Evolutionary conservation across 2,888 invertebrate genomes (phyloP), one percentile per base, ranked within the genome.

Genomic region (Frankliniella fusca): DNA sequence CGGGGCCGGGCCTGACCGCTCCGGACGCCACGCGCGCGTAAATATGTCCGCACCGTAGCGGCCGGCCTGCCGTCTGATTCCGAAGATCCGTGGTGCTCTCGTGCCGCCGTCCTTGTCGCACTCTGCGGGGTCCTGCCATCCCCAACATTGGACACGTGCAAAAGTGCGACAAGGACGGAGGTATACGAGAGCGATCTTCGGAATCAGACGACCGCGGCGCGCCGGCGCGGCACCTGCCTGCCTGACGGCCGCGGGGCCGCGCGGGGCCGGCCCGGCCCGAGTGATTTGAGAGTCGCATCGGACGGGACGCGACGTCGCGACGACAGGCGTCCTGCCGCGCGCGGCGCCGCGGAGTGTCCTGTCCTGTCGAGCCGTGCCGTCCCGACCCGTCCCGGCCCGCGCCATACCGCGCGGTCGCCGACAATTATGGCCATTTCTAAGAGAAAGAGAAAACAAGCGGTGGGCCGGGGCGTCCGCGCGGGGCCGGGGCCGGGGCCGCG

Each of bases 351-450:
- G 38, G 38, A 2, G 38, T 5, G 38, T 38, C 38, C 38, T 38
- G n/a, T n/a, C n/a, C n/a, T n/a, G n/a, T n/a, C 38, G 38, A 3
- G 61, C 61, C 54, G 7, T n/a, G 61, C 20, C 61, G 11, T 18
- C 61, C n/a, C 61, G 61, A 7, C 12, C n/a, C 61, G 61, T 18
- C 61, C 8, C 61, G 15, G 54, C 54, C 54, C 15, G 15, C 10
- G 54, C 54, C 10, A 20, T 54, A 20, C 54, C 20, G 12, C 20
- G 61, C 70, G 70, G 38, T 10, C 23, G 70, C 70, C 23, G 27
- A 76, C 70, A 76, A 76, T 76, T 76, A 27, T 76, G 70, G 23
- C 70, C 70, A 76, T 76, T 76, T 76, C 70, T 23, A 76, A 76
- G 70, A 8, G 70, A 76, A 76, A 76, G 70, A 76, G 70, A 76